Evolutionary conservation across 2,888 invertebrate genomes (phyloP).

Genomic region (Hemicrepidius hirtus): DNA sequence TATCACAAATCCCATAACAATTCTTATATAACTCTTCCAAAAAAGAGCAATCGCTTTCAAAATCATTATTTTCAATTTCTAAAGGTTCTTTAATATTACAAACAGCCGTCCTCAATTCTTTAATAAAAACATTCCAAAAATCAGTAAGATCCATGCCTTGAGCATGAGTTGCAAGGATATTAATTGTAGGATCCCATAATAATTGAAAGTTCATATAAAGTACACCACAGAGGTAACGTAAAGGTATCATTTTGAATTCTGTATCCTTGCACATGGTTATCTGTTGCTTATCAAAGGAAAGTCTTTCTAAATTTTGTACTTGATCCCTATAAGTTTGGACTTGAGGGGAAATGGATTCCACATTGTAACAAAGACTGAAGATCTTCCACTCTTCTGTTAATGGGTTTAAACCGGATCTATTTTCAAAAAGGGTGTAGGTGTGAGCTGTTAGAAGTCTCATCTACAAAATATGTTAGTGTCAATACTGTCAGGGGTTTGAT

Average conservation of each 20-base stretch:
- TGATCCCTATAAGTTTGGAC: conserved; percentile 89
- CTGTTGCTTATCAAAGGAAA: conserved; percentile 79
- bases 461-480: too few species aligned
- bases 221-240: conserved; percentile 88
- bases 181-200: conserved; percentile 89
- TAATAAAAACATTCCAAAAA: conserved; percentile 84
- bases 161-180: conserved; percentile 85
- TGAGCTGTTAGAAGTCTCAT: conserved; percentile 83
- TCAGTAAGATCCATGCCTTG: conserved; percentile 75
- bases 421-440: conserved; percentile 81
- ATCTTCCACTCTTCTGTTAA: conserved; percentile 74
- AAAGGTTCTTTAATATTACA: conserved; percentile 69
- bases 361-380: conserved; percentile 80
- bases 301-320: conserved; percentile 82
- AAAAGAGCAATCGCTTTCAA: conserved; percentile 56
- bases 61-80: conserved; percentile 50
- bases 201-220: conserved; percentile 91
- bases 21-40: conserved; percentile 63
- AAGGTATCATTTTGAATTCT: conserved; percentile 78
- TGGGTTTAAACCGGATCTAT: conserved; percentile 73
- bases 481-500: too few species aligned
- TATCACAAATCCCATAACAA: conserved; percentile 71
- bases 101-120: conserved; percentile 75
- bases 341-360: conserved; percentile 82
- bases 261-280: conserved; percentile 74